Evolutionary conservation across 1,140 invertebrate species (phyloP).

Genomic region (Bombus sibiricus): DNA sequence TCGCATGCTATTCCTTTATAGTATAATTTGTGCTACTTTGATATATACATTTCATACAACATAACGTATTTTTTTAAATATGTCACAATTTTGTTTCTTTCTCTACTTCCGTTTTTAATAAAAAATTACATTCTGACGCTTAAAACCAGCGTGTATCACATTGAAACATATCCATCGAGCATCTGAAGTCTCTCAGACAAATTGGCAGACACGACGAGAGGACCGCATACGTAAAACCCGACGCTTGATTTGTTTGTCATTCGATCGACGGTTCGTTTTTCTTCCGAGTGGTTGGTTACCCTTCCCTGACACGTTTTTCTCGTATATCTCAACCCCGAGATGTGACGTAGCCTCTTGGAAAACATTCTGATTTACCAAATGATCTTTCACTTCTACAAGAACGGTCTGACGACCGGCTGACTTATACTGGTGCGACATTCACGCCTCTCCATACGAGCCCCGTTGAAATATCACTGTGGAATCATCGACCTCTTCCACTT

Average conservation of each 20-base stretch:
- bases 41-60: background rate
- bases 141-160: background rate
- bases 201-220: slow-evolving; percentile 18
- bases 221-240: slow-evolving; percentile 38
- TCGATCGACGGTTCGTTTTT: slow-evolving; percentile 47
- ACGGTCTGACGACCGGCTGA: background rate
- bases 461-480: slow-evolving; percentile 26
- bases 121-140: background rate
- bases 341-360: background rate
- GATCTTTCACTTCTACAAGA: slow-evolving; percentile 1
- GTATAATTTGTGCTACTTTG: background rate
- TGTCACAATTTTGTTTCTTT: background rate
- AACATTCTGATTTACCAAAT: slow-evolving; percentile 32
- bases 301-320: background rate
- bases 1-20: background rate
- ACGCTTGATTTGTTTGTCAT: slow-evolving; percentile 65
- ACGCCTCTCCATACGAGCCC: background rate
- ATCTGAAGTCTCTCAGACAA: slow-evolving; percentile 8
- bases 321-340: background rate
- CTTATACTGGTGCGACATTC: background rate
- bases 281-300: background rate
- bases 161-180: slow-evolving; percentile 19
- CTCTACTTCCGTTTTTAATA: background rate
- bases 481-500: background rate
- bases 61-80: background rate